Evolutionary conservation across 2,113 vertebrate genomes (phyloP), one percentile per base, ranked within the genome.

Genomic region (Ranitomeya variabilis): DNA sequence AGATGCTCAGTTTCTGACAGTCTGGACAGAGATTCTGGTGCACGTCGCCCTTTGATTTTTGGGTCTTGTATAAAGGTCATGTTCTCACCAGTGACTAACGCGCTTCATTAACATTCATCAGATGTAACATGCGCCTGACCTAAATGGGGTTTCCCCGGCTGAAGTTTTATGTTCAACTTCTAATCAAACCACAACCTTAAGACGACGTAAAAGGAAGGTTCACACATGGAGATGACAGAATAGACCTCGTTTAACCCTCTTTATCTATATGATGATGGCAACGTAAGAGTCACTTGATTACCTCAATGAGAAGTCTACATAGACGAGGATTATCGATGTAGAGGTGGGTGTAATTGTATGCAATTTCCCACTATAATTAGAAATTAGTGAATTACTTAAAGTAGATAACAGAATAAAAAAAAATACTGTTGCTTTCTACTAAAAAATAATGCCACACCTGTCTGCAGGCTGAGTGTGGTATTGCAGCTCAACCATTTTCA

Each of bases 161-260:
- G 55, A 59, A 81, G 79, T 62, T 18, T 81, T 15, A 55, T 14
- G 6, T 57, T n/a, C 77, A 31, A 26, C 4, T 57, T 23, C 7
- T 77, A 21, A 79, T 79, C 21, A 57, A 76, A 81, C 55, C 23
- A 37, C 79, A 81, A 81, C 57, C 55, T 81, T 81, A 62, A 37
- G 59, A 81, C 4, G n/a, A 31, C 54, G 59, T 23, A 79, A 51
- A 76, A 10, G 23, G 45, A 51, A 76, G 31, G 9, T 52, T 19
- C 31, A 76, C 73, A 23, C 11, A 6, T 73, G 26, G 71, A 81
- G 26, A 81, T 37, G 55, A 80, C 54, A n/a, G 4, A 2, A 74
- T 4, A 69, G n/a, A 69, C 66, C 64, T 66, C 16, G 9, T 66
- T 9, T 66, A 10, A 66, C 64, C 64, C 16, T 66, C 19, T 64